These are phyloP conservation scores for Lithobates pipiens DNA, from an alignment of 2,797 vertebrate species.

Conservation along the genomic window DNA sequence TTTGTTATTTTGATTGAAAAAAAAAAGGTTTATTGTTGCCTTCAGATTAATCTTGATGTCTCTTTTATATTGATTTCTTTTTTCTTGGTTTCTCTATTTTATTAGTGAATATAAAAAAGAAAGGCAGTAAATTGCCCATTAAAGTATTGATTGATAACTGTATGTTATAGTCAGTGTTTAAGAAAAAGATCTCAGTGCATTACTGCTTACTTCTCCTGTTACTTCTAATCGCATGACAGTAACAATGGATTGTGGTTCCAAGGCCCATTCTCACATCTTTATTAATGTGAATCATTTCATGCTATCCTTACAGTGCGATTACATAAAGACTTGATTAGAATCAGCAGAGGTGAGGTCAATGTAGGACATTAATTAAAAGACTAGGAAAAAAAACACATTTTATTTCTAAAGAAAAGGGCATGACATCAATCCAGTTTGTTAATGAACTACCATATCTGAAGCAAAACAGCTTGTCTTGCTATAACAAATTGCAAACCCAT, in stretches of 20 bases:
- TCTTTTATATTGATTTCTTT: too few relatives aligned
- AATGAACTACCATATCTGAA: constrained; percentile 81
- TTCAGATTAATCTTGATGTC: too few relatives aligned
- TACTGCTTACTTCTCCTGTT: too few relatives aligned
- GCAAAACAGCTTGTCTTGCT: constrained; percentile 81
- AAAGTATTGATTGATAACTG: too few relatives aligned
- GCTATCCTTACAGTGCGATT: background rate
- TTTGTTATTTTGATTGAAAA: too few relatives aligned
- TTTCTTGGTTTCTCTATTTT: too few relatives aligned
- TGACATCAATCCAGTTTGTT: constrained; percentile 78
- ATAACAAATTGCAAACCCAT: constrained; percentile 79
- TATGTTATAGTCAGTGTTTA: too few relatives aligned
- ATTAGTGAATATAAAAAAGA: too few relatives aligned
- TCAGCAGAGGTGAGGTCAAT: constrained; percentile 61
- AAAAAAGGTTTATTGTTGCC: too few relatives aligned
- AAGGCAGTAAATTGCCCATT: too few relatives aligned
- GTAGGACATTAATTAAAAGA: constrained; percentile 58
- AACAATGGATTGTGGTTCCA: background rate
- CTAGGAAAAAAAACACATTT: constrained; percentile 67
- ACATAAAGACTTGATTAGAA: constrained; percentile 9
- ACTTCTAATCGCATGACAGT: background rate
- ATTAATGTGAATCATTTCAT: background rate
- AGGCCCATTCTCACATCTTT: background rate
- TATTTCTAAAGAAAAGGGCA: constrained; percentile 60
- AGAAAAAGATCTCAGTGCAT: too few relatives aligned